These are phyloP conservation scores for Rhabdornis inornatus DNA, from an alignment of 2,113 vertebrate genomes.

Conservation along the genomic window DNA sequence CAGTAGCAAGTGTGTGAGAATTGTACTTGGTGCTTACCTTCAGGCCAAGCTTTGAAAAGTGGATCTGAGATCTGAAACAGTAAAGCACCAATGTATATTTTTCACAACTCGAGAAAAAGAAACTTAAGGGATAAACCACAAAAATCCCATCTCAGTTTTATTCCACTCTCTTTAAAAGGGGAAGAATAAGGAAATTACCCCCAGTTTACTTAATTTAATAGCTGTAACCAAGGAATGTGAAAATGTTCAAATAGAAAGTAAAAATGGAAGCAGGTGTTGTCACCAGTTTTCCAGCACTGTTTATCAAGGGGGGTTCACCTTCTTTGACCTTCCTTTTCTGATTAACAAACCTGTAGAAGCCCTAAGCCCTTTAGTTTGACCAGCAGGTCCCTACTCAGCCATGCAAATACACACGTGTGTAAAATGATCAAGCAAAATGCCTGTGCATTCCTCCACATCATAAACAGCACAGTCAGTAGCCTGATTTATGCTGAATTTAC, in stretches of 20 bases:
- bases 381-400: neutral
- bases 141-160: neutral
- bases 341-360: neutral
- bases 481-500: neutral
- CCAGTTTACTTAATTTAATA: neutral
- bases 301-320: neutral
- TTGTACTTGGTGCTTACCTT: neutral
- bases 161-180: neutral
- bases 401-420: rapidly evolving
- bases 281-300: neutral
- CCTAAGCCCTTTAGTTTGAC: neutral
- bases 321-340: neutral
- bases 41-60: neutral
- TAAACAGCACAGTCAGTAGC: rapidly evolving
- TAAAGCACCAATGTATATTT: neutral
- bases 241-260: neutral
- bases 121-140: neutral
- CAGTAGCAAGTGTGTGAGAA: neutral
- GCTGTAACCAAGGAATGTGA: neutral
- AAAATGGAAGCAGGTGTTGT: neutral
- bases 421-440: neutral
- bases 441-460: rapidly evolving
- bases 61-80: neutral
- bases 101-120: neutral
- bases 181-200: neutral